These are phyloP conservation scores for Xanthia icteritia DNA, from an alignment of 2,888 invertebrate genomes.

Conservation along the genomic window DNA sequence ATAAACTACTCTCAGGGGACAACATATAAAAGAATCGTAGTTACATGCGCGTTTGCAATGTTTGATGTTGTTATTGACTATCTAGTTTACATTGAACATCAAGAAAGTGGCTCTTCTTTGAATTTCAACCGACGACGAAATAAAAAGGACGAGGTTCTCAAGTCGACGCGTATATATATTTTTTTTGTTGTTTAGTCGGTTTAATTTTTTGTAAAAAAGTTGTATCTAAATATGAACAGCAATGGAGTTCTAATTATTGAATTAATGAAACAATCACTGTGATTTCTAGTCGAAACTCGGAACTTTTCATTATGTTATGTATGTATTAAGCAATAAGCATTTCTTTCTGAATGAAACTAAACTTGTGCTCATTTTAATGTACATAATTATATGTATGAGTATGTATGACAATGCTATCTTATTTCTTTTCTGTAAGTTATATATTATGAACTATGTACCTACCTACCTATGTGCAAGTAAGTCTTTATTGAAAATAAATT, in stretches of 20 bases:
- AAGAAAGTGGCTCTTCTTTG: not conserved
- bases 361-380: slow-evolving; percentile 80
- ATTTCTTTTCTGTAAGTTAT: slow-evolving; percentile 54
- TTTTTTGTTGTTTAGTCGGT: no score
- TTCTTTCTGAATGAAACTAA: slow-evolving; percentile 79
- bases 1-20: no score
- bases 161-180: no score
- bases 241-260: slow-evolving; percentile 41
- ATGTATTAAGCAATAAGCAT: slow-evolving; percentile 82
- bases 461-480: slow-evolving; percentile 58
- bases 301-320: slow-evolving; percentile 76
- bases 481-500: not conserved
- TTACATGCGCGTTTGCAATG: no score
- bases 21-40: no score
- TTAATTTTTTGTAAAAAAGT: no score
- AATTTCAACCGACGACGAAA: not conserved
- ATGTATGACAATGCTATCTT: slow-evolving; percentile 64
- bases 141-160: no score
- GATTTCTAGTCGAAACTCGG: slow-evolving; percentile 86
- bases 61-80: no score
- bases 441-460: slow-evolving; percentile 22
- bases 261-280: slow-evolving; percentile 78
- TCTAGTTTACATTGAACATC: no score
- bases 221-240: slow-evolving; percentile 28
- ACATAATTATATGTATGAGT: slow-evolving; percentile 69